Conservation (phyloP, 2,888 invertebrate genomes). For the Euplexia lucipara region DNA sequence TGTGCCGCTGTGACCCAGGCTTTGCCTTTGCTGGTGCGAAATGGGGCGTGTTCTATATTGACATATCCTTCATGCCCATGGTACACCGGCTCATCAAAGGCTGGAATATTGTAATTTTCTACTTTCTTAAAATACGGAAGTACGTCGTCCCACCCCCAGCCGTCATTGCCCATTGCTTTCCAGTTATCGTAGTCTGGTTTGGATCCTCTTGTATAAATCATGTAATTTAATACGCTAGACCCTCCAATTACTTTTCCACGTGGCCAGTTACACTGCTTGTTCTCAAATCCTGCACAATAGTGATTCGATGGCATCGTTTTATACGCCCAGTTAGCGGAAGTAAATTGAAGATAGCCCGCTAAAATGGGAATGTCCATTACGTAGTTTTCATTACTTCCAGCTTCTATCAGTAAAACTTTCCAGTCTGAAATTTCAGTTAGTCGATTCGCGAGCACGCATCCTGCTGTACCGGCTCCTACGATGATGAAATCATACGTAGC, state of each 20-base stretch:
- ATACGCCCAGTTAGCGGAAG: slow-evolving; percentile 95
- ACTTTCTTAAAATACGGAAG: slow-evolving; percentile 95
- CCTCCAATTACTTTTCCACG: slow-evolving; percentile 96
- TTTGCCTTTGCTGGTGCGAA: slow-evolving; percentile 85
- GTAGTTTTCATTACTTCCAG: slow-evolving; percentile 91
- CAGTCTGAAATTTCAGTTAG: slow-evolving; percentile 89
- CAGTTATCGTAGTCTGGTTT: slow-evolving; percentile 94
- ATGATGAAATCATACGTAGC: slow-evolving; percentile 91
- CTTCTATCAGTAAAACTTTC: slow-evolving; percentile 92
- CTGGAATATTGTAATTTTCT: slow-evolving; percentile 93
- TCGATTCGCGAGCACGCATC: slow-evolving; percentile 92
- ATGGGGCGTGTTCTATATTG: slow-evolving; percentile 89
- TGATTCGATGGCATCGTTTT: slow-evolving; percentile 94
- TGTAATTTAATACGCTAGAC: slow-evolving; percentile 94
- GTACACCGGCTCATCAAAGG: slow-evolving; percentile 84
- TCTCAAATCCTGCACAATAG: slow-evolving; percentile 94
- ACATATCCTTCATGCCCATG: slow-evolving; percentile 91
- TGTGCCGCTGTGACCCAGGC: slow-evolving; percentile 91
- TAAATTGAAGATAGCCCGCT: slow-evolving; percentile 93
- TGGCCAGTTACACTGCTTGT: slow-evolving; percentile 94
- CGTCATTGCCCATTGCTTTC: slow-evolving; percentile 93
- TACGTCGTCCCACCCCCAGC: slow-evolving; percentile 94
- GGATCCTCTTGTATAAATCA: slow-evolving; percentile 95
- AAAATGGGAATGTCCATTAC: slow-evolving; percentile 94
- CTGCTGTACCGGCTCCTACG: slow-evolving; percentile 92